Evolutionary conservation across 2,797 vertebrate genomes (phyloP), one percentile per base, ranked within the genome.

Genomic region (Labroides dimidiatus): DNA sequence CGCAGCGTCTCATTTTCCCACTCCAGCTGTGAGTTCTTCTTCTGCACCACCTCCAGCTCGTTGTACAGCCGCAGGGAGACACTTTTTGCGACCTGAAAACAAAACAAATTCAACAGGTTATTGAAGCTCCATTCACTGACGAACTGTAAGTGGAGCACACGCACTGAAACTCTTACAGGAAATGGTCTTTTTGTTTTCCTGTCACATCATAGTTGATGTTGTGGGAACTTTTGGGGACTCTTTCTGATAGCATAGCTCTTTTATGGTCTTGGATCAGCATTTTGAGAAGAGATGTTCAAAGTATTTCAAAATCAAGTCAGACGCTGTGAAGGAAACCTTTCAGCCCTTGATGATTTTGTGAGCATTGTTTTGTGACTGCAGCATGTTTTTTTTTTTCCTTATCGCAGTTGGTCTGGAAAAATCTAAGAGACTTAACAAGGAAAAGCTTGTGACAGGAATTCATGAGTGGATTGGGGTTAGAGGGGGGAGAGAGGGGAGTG

Each of bases 41-140:
- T 96, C 92, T 96, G 96, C 82, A 97, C 94, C 0, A 45, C 90
- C 80, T 97, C 96, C 65, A 99, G 93, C 92, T 99, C 97, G 1
- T 94, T 95, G 89, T 97, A 97, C 68, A 99, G 94, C 15, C 97
- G 92, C 69, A 97, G 89, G 0, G 98, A 99, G 76, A 99, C 97
- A 0, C 96, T 97, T 92, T 98, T 99, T 33, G 97, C 96, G 75
- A 99, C 97, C 98, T 99, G 91, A 20, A 17, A 60, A 50, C 37
- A 69, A 60, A 82, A 24, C 14, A 52, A 52, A 52, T n/a, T 33
- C 17, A 30, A 47, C 33, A 49, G 37, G 61, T 66, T 66, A 59
- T 23, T 49, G 55, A 49, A 11, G 12, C 27, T 64, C 9, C 39
- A 45, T 13, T 64, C 23, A 72, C 10, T 15, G 51, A 24, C 2